These are phyloP conservation scores for Acanthosepion pharaonis DNA, from an alignment of 2,888 invertebrate species.

Conservation along the genomic window DNA sequence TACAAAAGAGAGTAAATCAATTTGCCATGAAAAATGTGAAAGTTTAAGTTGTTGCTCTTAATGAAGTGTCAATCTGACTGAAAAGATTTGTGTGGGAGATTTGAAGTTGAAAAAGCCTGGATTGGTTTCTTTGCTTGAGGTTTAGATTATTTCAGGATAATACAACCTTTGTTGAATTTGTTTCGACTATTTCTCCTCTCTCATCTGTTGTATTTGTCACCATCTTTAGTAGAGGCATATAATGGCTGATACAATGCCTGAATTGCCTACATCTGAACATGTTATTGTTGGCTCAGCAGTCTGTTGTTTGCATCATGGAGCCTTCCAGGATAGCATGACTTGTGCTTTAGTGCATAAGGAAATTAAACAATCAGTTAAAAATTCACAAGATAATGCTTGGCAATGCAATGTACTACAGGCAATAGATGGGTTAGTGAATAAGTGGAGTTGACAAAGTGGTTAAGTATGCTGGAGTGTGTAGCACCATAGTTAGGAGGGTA, in stretches of 20 bases:
- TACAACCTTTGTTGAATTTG: constrained; percentile 23
- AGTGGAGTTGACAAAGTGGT: not conserved
- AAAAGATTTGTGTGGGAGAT: not conserved
- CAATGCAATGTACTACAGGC: constrained; percentile 33
- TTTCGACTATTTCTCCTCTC: not conserved
- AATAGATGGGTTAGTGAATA: constrained; percentile 14
- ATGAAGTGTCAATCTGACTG: not conserved
- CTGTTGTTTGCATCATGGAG: constrained; percentile 10
- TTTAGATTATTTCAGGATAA: not conserved
- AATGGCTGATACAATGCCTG: not conserved
- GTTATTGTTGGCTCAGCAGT: constrained; percentile 10
- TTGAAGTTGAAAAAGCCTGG: not conserved
- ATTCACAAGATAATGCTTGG: constrained; percentile 21
- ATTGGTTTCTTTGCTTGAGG: not conserved
- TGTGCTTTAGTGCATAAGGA: constrained; percentile 2
- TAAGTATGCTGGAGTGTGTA: not conserved
- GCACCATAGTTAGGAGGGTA: not conserved
- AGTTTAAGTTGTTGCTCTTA: not conserved
- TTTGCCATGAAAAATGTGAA: constrained; percentile 1
- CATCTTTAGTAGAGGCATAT: not conserved
- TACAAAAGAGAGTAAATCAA: not conserved
- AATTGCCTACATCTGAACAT: constrained; percentile 8
- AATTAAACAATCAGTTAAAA: constrained; percentile 9
- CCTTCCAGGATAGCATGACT: constrained; percentile 33
- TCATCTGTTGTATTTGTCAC: constrained; percentile 16